Conservation (phyloP, 2,113 vertebrate species). For the Thomomys bottae region DNA sequence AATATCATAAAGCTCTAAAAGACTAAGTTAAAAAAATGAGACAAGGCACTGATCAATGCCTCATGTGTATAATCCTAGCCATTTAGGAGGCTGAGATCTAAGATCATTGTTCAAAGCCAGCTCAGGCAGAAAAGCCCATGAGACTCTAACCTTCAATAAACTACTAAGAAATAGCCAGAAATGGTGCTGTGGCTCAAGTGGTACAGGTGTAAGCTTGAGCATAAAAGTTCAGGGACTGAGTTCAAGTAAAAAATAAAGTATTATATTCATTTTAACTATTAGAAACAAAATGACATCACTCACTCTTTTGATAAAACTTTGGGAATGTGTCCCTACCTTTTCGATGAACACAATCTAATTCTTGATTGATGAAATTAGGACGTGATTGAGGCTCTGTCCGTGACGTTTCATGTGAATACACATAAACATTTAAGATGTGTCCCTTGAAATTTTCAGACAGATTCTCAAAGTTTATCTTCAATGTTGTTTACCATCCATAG, state of each 20-base stretch:
- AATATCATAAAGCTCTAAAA: constrained; percentile 76
- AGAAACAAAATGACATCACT: constrained; percentile 75
- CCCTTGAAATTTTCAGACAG: constrained; percentile 24
- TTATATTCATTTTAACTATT: constrained; percentile 80
- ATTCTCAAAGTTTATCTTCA: constrained; percentile 23
- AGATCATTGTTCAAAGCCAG: no score
- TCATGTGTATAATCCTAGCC: no score
- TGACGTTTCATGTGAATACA: constrained; percentile 70
- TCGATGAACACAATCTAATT: constrained; percentile 70
- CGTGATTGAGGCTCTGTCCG: constrained; percentile 61
- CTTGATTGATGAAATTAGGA: constrained; percentile 63
- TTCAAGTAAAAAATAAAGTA: constrained; percentile 76
- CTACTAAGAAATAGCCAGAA: no score
- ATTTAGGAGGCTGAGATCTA: no score
- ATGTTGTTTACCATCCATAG: neutral
- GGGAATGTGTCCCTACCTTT: constrained; percentile 72
- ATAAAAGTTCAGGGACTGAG: no score
- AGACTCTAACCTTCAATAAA: no score
- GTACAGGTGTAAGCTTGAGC: no score
- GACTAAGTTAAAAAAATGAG: constrained; percentile 20
- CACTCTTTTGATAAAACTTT: constrained; percentile 78
- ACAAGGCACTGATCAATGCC: no score
- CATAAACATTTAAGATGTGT: constrained; percentile 60
- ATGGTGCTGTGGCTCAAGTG: no score
- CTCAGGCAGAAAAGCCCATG: no score